Conservation (phyloP, 2,888 invertebrate genomes). For the Aquatica leii region DNA sequence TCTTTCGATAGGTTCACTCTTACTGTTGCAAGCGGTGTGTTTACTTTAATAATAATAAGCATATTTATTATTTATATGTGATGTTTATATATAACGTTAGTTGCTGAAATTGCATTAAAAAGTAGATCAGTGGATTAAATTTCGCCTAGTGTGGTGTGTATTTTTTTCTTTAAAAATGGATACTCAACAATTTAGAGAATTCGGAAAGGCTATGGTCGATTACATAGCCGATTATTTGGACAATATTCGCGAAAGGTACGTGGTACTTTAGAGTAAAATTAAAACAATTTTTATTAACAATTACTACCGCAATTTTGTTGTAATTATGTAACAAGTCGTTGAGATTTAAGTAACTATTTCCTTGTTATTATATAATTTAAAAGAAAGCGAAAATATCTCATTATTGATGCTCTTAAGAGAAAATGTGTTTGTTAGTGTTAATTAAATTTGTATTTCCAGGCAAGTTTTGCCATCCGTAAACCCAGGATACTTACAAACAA, state of each 20-base stretch:
- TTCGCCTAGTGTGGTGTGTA: conserved; percentile 14
- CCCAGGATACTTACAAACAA: conserved; percentile 86
- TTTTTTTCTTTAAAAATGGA: conserved; percentile 64
- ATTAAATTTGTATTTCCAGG: conserved; percentile 56
- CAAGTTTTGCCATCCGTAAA: conserved; percentile 86
- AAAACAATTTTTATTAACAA: too few species aligned
- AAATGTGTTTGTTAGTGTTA: neutral
- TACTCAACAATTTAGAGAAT: conserved; percentile 78
- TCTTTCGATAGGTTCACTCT: conserved; percentile 24
- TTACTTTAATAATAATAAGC: neutral
- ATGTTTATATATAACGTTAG: too few species aligned
- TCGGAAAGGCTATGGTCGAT: conserved; percentile 88
- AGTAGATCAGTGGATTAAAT: conserved; percentile 21
- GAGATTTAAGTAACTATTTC: too few species aligned
- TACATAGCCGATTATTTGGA: conserved; percentile 91
- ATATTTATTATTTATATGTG: too few species aligned
- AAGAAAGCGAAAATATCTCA: too few species aligned
- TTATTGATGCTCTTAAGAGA: neutral
- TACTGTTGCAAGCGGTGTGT: conserved; percentile 15
- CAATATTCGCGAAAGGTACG: conserved; percentile 80
- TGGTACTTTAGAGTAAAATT: conserved; percentile 44
- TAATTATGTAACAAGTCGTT: too few species aligned
- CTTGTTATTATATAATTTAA: too few species aligned
- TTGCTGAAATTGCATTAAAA: conserved; percentile 11
- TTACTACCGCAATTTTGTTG: too few species aligned